phyloP scores from a whole-genome alignment of 2,888 invertebrate species.

The Alsophila aescularia region DNA sequence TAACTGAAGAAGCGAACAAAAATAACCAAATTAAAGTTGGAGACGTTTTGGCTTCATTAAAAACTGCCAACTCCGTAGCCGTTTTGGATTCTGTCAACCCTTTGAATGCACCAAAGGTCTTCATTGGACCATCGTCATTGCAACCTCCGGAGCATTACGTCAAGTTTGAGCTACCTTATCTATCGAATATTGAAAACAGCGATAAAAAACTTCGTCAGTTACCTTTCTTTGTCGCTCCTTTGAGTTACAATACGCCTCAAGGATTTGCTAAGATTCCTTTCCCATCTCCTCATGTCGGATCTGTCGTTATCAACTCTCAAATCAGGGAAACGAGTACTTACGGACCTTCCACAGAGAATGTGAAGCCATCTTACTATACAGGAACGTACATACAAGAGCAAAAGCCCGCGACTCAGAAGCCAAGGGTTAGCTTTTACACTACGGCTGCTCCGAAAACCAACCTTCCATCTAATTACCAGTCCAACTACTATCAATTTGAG shows the following conservation, averaged over 20 bases:
- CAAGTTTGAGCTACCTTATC: conserved; percentile 92
- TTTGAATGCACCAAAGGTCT: conserved; percentile 88
- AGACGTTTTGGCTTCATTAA: conserved; percentile 88
- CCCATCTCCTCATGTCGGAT: conserved; percentile 94
- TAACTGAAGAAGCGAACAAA: conserved; percentile 82
- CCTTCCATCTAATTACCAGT: conserved; percentile 52
- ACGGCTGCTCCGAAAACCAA: conserved; percentile 23
- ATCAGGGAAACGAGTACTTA: conserved; percentile 60
- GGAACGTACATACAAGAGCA: conserved; percentile 46
- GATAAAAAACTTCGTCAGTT: conserved; percentile 89
- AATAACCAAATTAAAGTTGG: conserved; percentile 84
- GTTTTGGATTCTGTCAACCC: conserved; percentile 90
- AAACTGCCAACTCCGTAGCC: conserved; percentile 89
- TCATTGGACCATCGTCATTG: conserved; percentile 91
- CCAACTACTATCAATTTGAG: conserved; percentile 74
- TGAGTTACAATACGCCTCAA: conserved; percentile 92
- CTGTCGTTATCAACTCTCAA: conserved; percentile 89
- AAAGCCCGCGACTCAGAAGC: conserved; percentile 65
- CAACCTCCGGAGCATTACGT: conserved; percentile 88
- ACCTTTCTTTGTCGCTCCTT: conserved; percentile 93
- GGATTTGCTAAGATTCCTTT: conserved; percentile 94
- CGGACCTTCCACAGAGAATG: conserved; percentile 37
- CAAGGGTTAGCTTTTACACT: conserved; percentile 70
- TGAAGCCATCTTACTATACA: conserved; percentile 32
- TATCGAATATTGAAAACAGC: conserved; percentile 89